These are phyloP conservation scores for Eidolon dupreanum DNA, from an alignment of 2,797 vertebrate genomes.

Conservation along the genomic window DNA sequence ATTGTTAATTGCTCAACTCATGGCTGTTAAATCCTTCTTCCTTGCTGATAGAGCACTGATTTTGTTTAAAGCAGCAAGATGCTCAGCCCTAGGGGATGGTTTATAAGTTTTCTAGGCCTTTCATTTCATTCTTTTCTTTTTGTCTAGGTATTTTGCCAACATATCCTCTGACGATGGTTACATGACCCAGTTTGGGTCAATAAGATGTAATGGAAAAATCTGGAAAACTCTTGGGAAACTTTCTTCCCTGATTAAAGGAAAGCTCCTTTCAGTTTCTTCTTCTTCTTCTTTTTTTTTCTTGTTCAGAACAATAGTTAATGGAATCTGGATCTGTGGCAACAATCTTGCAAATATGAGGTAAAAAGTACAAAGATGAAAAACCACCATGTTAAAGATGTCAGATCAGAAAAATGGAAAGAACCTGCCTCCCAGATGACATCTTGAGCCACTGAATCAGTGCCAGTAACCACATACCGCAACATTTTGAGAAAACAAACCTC, in stretches of 20 bases:
- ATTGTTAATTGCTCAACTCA: neutral
- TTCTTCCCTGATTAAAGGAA: neutral
- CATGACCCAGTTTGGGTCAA: neutral
- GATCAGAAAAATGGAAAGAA: neutral
- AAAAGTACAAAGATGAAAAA: neutral
- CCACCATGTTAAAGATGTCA: neutral
- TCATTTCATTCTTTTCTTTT: neutral
- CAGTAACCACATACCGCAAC: neutral
- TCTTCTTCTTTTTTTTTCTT: neutral
- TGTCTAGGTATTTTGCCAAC: neutral
- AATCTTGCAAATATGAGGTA: neutral
- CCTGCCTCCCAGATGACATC: neutral
- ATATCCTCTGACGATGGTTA: neutral
- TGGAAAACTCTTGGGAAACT: neutral
- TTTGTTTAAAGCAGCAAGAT: neutral
- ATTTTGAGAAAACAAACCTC: neutral
- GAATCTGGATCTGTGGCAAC: neutral
- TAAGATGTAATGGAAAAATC: neutral
- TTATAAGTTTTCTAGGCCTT: neutral
- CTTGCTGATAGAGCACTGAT: neutral
- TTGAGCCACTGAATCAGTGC: neutral
- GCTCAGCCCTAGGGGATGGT: neutral
- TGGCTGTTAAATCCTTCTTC: neutral
- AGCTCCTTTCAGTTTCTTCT: neutral
- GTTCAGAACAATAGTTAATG: neutral